phyloP scores from a whole-genome alignment of 2,888 invertebrate genomes.

The Hypselothyrea guttata region DNA sequence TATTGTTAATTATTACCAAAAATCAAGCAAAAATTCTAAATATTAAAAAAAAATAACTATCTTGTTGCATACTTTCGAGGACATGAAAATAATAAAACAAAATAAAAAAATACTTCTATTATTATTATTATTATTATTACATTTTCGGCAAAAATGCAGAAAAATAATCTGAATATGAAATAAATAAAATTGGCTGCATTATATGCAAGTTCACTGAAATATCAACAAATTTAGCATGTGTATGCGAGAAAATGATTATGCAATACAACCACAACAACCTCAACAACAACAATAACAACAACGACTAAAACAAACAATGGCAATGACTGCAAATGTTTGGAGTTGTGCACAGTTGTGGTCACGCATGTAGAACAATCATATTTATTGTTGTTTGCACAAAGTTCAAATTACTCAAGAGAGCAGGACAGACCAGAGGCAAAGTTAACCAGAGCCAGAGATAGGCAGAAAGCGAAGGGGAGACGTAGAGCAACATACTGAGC shows the following conservation, averaged over 20 bases:
- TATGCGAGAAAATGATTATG: conserved; percentile 23
- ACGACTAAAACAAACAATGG: conserved; percentile 6
- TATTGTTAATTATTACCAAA: too few relatives aligned
- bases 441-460: conserved; percentile 6
- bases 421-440: background rate
- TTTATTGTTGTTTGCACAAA: conserved; percentile 56
- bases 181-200: too few relatives aligned
- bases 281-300: background rate
- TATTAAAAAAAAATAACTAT: too few relatives aligned
- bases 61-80: too few relatives aligned
- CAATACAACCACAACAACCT: background rate
- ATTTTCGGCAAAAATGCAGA: too few relatives aligned
- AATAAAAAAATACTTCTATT: too few relatives aligned
- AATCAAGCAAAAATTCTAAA: too few relatives aligned
- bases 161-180: too few relatives aligned
- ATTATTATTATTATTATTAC: too few relatives aligned
- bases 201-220: conserved; percentile 31
- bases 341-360: conserved; percentile 23
- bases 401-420: conserved; percentile 49
- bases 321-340: conserved; percentile 13
- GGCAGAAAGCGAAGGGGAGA: background rate
- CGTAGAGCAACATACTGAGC: background rate
- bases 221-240: conserved; percentile 22
- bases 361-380: conserved; percentile 51
- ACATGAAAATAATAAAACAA: too few relatives aligned